Evolutionary conservation across 1,140 invertebrate species (phyloP), one percentile per base, ranked within the genome.

Genomic region (Pygmarrhopalites habei): DNA sequence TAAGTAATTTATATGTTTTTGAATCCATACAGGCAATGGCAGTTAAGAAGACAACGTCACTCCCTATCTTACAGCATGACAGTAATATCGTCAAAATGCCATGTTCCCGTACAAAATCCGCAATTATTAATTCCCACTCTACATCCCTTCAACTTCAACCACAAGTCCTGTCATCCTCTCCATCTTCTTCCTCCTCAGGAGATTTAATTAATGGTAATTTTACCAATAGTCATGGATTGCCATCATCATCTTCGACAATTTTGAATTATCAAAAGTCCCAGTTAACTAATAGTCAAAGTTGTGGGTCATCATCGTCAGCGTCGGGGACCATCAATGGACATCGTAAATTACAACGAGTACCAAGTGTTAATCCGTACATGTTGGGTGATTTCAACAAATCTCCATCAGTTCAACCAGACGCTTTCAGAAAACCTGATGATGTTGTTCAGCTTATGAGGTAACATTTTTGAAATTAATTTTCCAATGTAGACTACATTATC

Each of bases 351-450:
- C 85, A 86, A 51, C 79, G 89, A 28, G 89, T 92, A 70, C 77
- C 90, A 21, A 89, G 88, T 1, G 74, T 92, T 0, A 92, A 91
- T 77, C 89, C 89, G 1, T 76, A 77, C 2, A 85, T 82, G 67
- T 89, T 92, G 77, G 83, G 87, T 10, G 77, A 88, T 15, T 47
- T 59, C n/a, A 64, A 60, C 29, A 15, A 53, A 26, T 60, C n/a
- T 47, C 19, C 43, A 23, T 62, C n/a, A n/a, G n/a, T n/a, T n/a
- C n/a, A n/a, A n/a, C n/a, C n/a, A n/a, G n/a, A n/a, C n/a, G n/a
- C n/a, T n/a, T n/a, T n/a, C n/a, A n/a, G n/a, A n/a, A n/a, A n/a
- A n/a, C n/a, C n/a, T n/a, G n/a, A n/a, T n/a, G n/a, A n/a, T n/a
- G n/a, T n/a, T n/a, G n/a, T n/a, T n/a, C n/a, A n/a, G n/a, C n/a